Evolutionary conservation across 30 jellyfish, hydroid and myxozoan genomes (phyloP).

Genomic region (Chrysaora quinquecirrha): DNA sequence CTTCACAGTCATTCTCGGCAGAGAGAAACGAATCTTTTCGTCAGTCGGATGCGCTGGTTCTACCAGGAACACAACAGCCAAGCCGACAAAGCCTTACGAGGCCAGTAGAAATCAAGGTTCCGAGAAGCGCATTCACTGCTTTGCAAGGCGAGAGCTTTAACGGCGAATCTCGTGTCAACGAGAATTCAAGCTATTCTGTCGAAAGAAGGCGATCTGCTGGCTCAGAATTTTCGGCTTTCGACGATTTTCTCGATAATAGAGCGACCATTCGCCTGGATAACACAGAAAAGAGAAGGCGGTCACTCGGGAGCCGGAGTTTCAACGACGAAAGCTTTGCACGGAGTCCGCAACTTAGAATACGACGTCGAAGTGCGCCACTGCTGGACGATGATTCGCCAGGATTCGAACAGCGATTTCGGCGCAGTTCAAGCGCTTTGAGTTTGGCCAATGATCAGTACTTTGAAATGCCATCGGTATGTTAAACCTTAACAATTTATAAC

Average conservation of each 20-base stretch:
- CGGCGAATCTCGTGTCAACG: too few relatives aligned
- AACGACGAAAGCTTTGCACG: background rate
- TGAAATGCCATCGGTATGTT: too few relatives aligned
- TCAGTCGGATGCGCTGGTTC: background rate
- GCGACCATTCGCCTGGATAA: background rate
- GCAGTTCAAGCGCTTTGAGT: constrained; percentile 3
- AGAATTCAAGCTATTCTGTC: too few relatives aligned
- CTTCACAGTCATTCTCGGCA: background rate
- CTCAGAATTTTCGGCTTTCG: background rate
- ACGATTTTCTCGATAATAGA: background rate
- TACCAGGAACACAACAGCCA: background rate
- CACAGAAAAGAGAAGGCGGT: background rate
- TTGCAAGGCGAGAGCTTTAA: too few relatives aligned
- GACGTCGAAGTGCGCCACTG: constrained; percentile 4
- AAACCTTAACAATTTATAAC: too few relatives aligned
- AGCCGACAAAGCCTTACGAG: background rate
- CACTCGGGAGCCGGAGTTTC: background rate
- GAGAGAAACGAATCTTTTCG: background rate
- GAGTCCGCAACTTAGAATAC: background rate
- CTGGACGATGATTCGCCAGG: background rate
- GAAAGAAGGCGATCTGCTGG: too few relatives aligned
- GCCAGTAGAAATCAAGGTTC: background rate
- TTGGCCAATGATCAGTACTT: too few relatives aligned
- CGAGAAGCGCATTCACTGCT: background rate
- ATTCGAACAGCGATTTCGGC: background rate